Base-by-base conservation (phyloP, 2,888 invertebrate species). In the Falcaria lacertinaria region DNA sequence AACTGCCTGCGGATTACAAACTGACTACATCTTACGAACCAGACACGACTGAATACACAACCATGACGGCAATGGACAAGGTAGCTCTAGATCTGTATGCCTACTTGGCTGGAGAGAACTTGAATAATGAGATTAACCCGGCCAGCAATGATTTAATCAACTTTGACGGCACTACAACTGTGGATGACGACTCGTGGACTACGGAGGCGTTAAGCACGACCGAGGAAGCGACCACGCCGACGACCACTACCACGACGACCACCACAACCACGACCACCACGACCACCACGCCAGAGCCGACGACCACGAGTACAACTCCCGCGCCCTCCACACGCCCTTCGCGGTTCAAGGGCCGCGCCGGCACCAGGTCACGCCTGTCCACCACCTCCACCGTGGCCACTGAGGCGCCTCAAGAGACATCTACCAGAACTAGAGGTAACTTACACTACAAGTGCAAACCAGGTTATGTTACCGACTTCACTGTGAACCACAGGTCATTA, bases 1-100 rank as follows among this genome's bases (percentile, higher is more conserved):
- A 89, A 58, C 61, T 86, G 25, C 83, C 86, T 4, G 34, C 79
- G 0, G 87, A 84, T 44, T 86, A 84, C 50, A 84, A 84, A 43
- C 76, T 70, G 40, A 85, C 86, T 1, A 87, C 84, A 0, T 65
- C 83, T 1, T 80, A 76, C 42, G 88, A 85, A 41, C 82, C 82
- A 48, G 88, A 88, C 11, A 88, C 88, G 4, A 92, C 91, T 2
- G 92, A 93, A 19, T 92, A 93, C 25, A 93, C 93, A 0, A 91
- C 91, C 7, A 91, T 92, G 76, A 91, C 92, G 0, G 91, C 91
- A 0, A 95, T 94, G 93, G 94, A 95, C 67, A 95, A 96, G 81
- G 94, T 94, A 0, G 96, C 96, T 8, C 85, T 95, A 11, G 96
- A 96, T 61, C 84, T 96, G 37, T 96, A 96, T 66, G 96, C 96